A percentile compares a stretch with the other conserved stretches of the same genome.
Conservation (phyloP, 2,797 vertebrate genomes). For the Pseudochromis fuscus region DNA sequence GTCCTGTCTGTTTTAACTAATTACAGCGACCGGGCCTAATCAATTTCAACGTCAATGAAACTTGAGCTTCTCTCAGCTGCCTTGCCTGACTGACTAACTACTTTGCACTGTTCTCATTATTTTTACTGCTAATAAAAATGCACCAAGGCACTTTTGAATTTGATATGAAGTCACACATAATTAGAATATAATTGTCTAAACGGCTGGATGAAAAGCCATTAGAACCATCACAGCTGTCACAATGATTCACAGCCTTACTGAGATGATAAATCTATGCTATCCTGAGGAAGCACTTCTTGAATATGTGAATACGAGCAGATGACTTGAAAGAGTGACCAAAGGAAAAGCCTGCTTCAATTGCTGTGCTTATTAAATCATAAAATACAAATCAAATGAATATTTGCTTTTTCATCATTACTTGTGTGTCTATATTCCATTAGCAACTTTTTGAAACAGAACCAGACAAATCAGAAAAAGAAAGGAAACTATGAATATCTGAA, state of each 20-base stretch:
- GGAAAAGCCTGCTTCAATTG: slow-evolving; percentile 17
- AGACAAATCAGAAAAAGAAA: neutral
- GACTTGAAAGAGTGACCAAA: slow-evolving; percentile 17
- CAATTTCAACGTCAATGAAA: slow-evolving; percentile 45
- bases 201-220: slow-evolving; percentile 51
- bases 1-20: slow-evolving; percentile 10
- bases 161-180: slow-evolving; percentile 62
- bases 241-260: slow-evolving; percentile 46
- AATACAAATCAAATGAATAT: slow-evolving; percentile 1
- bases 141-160: slow-evolving; percentile 51
- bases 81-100: slow-evolving; percentile 27
- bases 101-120: slow-evolving; percentile 40
- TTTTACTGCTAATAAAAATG: slow-evolving; percentile 56
- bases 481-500: neutral
- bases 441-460: neutral
- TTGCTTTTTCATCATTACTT: slow-evolving; percentile 4
- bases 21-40: slow-evolving; percentile 36
- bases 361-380: neutral
- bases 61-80: slow-evolving; percentile 35
- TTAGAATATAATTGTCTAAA: slow-evolving; percentile 61
- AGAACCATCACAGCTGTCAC: slow-evolving; percentile 53
- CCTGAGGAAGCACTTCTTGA: neutral
- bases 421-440: neutral
- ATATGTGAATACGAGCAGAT: slow-evolving; percentile 30
- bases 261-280: slow-evolving; percentile 45